Percentiles rank a stretch among this genome's conserved stretches.
These are phyloP conservation scores for Salvelinus fontinalis DNA, from an alignment of 2,113 vertebrate species.

Conservation along the genomic window DNA sequence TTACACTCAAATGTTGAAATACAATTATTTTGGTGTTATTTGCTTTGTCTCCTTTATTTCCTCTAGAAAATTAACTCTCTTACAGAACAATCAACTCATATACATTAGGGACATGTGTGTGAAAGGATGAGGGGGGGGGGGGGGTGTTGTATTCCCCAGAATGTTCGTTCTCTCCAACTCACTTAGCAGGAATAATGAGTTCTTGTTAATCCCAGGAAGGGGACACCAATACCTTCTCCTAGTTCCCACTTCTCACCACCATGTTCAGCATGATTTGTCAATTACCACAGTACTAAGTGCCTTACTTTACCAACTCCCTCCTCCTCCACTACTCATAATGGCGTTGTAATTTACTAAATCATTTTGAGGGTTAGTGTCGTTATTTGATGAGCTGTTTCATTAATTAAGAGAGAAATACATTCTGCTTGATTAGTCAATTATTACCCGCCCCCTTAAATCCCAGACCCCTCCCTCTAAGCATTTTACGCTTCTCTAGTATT, in stretches of 20 bases:
- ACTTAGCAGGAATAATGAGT: constrained; percentile 75
- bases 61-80: constrained; percentile 37
- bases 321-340: constrained; percentile 31
- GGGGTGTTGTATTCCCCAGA: constrained; percentile 56
- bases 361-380: constrained; percentile 45
- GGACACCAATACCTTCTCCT: constrained; percentile 31
- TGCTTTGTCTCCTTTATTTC: constrained; percentile 30
- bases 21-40: constrained; percentile 32
- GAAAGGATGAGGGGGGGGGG: not conserved
- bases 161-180: constrained; percentile 67
- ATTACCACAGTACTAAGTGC: constrained; percentile 57
- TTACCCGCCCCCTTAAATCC: not conserved
- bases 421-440: not conserved
- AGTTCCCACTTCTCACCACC: constrained; percentile 17
- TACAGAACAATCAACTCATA: constrained; percentile 43
- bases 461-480: too few species aligned
- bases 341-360: constrained; percentile 49
- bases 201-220: constrained; percentile 35
- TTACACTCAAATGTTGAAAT: constrained; percentile 35
- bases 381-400: constrained; percentile 44
- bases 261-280: constrained; percentile 50
- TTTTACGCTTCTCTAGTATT: too few species aligned
- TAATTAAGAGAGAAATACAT: not conserved
- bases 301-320: constrained; percentile 3
- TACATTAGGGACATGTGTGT: constrained; percentile 21